Evolutionary conservation across 2,113 vertebrate genomes (phyloP), one percentile per base, ranked within the genome.

Genomic region (Raja brachyura): DNA sequence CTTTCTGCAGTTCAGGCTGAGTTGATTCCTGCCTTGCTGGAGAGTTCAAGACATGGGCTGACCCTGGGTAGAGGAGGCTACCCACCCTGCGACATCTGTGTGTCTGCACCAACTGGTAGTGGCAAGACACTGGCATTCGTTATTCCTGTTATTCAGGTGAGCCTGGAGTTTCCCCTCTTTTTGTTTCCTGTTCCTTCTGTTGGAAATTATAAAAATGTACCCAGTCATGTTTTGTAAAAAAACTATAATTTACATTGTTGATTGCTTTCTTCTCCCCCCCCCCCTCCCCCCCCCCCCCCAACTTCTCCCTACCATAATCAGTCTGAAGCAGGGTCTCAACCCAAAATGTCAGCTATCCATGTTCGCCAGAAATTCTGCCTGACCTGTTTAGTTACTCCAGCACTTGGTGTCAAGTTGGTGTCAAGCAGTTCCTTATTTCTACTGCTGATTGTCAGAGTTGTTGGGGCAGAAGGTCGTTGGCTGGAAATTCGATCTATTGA

Each of bases 91-190:
- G 99, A 99, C 93, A 95, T 99, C 93, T 99, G 98, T 11, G 97
- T 99, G 70, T 99, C 98, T 0, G 98, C 98, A 4, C 99, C 99
- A 0, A 99, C 99, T 0, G 99, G 99, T 94, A 99, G 99, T 0
- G 99, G 98, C 28, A 99, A 99, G 94, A 99, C 99, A 0, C 95
- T 99, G 93, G 94, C 98, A 0, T 99, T 99, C 20, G 97, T 99
- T 94, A 95, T 99, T 68, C 99, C 99, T 0, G 95, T 99, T 78
- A 94, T 99, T 48, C 98, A 99, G 97, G 99, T 98, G 93, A 96
- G 96, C 31, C 63, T 0, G 31, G 54, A 28, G 39, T 0, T 5
- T 31, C 2, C 8, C 28, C 0, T 39, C 14, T 90, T 70, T 48
- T 39, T 18, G 39, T 39, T 79, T 48, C 10, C 11, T 39, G 86